These are phyloP conservation scores for Callorhinus ursinus DNA, from an alignment of 2,113 vertebrate species.

Conservation along the genomic window DNA sequence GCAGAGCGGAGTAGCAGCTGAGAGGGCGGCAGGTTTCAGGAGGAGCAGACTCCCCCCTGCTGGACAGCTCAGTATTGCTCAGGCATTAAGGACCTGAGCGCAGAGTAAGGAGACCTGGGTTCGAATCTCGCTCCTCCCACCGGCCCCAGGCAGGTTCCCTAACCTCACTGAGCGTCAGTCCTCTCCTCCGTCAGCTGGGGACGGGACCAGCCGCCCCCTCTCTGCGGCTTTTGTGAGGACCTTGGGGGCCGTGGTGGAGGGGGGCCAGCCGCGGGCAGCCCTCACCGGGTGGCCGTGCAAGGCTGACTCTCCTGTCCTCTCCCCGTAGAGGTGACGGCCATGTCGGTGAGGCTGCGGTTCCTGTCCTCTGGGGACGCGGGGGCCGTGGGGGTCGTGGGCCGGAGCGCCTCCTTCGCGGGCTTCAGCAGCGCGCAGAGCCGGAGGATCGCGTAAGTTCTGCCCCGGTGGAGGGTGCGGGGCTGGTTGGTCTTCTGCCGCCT, in stretches of 20 bases:
- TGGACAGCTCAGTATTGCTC: rapidly evolving
- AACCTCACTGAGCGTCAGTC: rapidly evolving
- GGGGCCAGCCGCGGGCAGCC: rapidly evolving
- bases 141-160: background rate
- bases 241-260: background rate
- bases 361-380: slow-evolving; percentile 82
- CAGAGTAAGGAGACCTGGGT: background rate
- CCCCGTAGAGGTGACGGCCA: slow-evolving; percentile 72
- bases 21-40: background rate
- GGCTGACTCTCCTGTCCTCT: slow-evolving; percentile 27
- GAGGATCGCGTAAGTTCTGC: slow-evolving; percentile 85
- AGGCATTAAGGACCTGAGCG: rapidly evolving
- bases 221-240: rapidly evolving
- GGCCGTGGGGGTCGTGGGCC: slow-evolving; percentile 82
- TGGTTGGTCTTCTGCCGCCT: rapidly evolving
- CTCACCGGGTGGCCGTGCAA: rapidly evolving
- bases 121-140: rapidly evolving
- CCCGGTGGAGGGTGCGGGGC: rapidly evolving
- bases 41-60: rapidly evolving
- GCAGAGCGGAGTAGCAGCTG: background rate
- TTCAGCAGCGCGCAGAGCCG: slow-evolving; percentile 86
- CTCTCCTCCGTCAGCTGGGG: background rate
- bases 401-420: slow-evolving; percentile 89
- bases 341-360: slow-evolving; percentile 89
- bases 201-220: rapidly evolving